A percentile compares a stretch with the other conserved stretches of the same genome.
Evolutionary conservation across 2,888 invertebrate species (phyloP).

Genomic region (Ernsta delagoae): DNA sequence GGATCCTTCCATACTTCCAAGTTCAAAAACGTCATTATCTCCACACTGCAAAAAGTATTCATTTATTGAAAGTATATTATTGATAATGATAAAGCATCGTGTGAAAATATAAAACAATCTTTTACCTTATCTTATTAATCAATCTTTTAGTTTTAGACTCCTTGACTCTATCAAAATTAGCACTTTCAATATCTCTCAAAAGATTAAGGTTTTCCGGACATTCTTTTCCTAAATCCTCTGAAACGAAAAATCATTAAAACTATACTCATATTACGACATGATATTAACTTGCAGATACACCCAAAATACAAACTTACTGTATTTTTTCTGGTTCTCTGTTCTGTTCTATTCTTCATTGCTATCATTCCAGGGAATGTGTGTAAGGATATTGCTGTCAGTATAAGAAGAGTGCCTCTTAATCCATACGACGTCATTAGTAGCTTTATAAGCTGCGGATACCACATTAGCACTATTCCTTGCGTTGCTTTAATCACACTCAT

Average conservation of each 20-base stretch:
- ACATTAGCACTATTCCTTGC: conserved; percentile 84
- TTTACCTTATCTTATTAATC: conserved; percentile 12
- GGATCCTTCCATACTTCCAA: conserved; percentile 79
- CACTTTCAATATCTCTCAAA: conserved; percentile 46
- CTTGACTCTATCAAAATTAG: conserved; percentile 20
- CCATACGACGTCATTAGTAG: conserved; percentile 81
- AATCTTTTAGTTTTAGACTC: conserved; percentile 22
- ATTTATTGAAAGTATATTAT: too few relatives aligned
- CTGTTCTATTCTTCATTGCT: conserved; percentile 68
- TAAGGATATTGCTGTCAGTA: conserved; percentile 85
- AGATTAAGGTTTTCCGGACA: conserved; percentile 57
- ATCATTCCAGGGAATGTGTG: conserved; percentile 85
- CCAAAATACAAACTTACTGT: conserved; percentile 67
- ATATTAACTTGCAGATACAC: too few relatives aligned
- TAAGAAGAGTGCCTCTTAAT: conserved; percentile 86
- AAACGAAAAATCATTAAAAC: conserved; percentile 47
- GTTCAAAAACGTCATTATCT: conserved; percentile 69
- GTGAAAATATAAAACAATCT: too few relatives aligned
- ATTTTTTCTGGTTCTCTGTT: conserved; percentile 45
- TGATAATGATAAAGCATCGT: too few relatives aligned
- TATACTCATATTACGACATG: too few relatives aligned
- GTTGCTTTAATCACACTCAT: conserved; percentile 87
- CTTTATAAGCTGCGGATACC: conserved; percentile 84
- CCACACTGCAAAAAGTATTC: conserved; percentile 50
- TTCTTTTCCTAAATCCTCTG: conserved; percentile 49